Evolutionary conservation across 2,888 invertebrate genomes (phyloP).

Genomic region (Adela reaumurella): DNA sequence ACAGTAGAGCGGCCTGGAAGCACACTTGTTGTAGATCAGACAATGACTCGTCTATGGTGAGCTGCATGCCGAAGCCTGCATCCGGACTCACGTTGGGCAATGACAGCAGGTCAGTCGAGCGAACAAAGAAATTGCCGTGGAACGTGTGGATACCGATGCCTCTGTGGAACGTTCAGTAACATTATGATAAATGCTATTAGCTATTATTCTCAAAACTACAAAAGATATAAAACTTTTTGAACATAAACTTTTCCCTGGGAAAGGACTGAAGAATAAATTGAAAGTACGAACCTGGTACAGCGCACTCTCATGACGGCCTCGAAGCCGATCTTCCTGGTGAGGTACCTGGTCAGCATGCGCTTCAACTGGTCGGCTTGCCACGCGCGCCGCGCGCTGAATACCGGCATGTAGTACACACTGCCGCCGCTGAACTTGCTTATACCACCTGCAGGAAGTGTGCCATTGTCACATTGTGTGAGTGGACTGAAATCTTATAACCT

Average conservation of each 20-base stretch:
- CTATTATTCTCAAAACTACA: background rate
- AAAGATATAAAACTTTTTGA: too few relatives aligned
- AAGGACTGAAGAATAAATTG: background rate
- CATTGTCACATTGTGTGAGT: too few relatives aligned
- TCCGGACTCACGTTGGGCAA: conserved; percentile 98
- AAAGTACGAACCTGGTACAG: conserved; percentile 68
- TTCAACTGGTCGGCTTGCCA: conserved; percentile 73
- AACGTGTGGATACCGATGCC: conserved; percentile 93
- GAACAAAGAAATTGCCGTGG: conserved; percentile 99
- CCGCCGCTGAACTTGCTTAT: conserved; percentile 95
- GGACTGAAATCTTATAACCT: too few relatives aligned
- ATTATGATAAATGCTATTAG: background rate
- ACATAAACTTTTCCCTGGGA: too few relatives aligned
- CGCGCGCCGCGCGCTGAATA: conserved; percentile 70
- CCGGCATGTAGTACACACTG: conserved; percentile 86
- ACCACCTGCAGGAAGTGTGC: conserved; percentile 57
- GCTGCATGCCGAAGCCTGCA: conserved; percentile 97
- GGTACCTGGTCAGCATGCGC: conserved; percentile 78
- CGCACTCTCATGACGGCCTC: conserved; percentile 98
- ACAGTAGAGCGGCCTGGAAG: conserved; percentile 67
- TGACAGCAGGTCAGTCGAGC: conserved; percentile 93
- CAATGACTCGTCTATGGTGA: conserved; percentile 89
- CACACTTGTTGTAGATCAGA: conserved; percentile 84
- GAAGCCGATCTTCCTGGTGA: conserved; percentile 96
- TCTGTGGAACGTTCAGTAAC: conserved; percentile 24